A percentile compares a stretch with the other conserved stretches of the same genome.
Evolutionary conservation across 2,797 vertebrate genomes (phyloP).

Genomic region (Enoplosus armatus): DNA sequence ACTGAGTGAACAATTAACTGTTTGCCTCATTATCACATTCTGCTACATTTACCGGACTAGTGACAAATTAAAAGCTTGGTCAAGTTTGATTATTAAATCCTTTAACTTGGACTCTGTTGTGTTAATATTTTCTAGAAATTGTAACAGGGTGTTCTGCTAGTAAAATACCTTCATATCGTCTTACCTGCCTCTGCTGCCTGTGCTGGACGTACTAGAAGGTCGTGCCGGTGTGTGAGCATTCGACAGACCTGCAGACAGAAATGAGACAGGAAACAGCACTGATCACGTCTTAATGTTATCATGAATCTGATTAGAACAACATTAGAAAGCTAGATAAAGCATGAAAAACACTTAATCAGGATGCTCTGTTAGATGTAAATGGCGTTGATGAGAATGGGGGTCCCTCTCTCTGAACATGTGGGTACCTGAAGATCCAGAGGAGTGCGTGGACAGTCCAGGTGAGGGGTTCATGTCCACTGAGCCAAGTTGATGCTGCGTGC

Average conservation of each 20-base stretch:
- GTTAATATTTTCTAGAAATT: not conserved
- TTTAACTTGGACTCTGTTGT: not conserved
- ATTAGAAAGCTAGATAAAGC: not conserved
- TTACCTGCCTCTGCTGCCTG: slow-evolving; percentile 98
- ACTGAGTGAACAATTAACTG: too few species aligned
- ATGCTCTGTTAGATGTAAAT: not conserved
- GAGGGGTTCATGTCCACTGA: slow-evolving; percentile 94
- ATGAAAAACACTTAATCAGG: not conserved
- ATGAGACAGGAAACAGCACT: slow-evolving; percentile 5
- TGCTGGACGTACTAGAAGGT: slow-evolving; percentile 98
- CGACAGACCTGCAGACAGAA: slow-evolving; percentile 87
- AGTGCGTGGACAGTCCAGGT: slow-evolving; percentile 94
- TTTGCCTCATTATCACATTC: too few species aligned
- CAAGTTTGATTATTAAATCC: not conserved
- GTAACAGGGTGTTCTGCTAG: not conserved
- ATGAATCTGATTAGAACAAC: not conserved
- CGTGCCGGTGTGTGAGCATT: slow-evolving; percentile 96
- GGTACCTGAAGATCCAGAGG: slow-evolving; percentile 96
- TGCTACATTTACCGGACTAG: too few species aligned
- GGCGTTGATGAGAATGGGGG: not conserved
- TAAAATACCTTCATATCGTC: slow-evolving; percentile 35
- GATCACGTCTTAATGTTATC: not conserved
- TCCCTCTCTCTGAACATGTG: not conserved
- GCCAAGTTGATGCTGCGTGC: slow-evolving; percentile 88
- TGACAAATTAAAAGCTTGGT: too few species aligned